Percentiles rank a stretch among this genome's conserved stretches.
These are phyloP conservation scores for Huso huso DNA, from an alignment of 2,797 vertebrate genomes.

Conservation along the genomic window DNA sequence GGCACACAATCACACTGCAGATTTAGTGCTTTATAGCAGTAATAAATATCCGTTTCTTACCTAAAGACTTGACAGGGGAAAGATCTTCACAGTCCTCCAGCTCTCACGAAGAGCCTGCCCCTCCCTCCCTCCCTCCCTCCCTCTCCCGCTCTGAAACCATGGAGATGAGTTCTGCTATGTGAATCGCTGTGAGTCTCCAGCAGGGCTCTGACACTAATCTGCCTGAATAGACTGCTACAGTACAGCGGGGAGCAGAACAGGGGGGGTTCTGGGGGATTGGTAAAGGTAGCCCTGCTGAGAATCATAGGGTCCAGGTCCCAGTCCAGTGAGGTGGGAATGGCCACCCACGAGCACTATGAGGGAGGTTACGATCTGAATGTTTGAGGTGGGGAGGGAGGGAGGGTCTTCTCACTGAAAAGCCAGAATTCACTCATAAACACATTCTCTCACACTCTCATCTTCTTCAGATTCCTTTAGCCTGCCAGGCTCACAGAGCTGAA, in stretches of 20 bases:
- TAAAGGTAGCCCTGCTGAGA: background rate
- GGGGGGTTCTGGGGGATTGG: background rate
- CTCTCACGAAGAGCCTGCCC: background rate
- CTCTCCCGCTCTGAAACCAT: background rate
- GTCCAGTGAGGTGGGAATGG: no score
- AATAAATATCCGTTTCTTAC: constrained; percentile 7
- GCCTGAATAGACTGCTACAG: background rate
- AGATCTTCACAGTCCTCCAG: no score
- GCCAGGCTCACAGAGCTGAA: constrained; percentile 6
- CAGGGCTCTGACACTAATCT: background rate
- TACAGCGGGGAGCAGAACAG: background rate
- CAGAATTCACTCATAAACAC: constrained; percentile 7
- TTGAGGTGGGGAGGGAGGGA: no score
- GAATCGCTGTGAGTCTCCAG: background rate
- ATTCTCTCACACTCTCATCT: constrained; percentile 13
- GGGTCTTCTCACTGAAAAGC: no score
- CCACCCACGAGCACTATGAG: no score
- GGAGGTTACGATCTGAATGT: no score
- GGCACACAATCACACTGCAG: background rate
- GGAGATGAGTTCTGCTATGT: background rate
- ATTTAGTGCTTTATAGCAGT: no score
- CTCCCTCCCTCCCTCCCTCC: constrained; percentile 5
- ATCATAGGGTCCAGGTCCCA: background rate
- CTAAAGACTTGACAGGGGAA: background rate
- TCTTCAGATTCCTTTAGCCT: constrained; percentile 6